phyloP scores from a whole-genome alignment of 2,113 vertebrate genomes.

The Seriola rivoliana region DNA sequence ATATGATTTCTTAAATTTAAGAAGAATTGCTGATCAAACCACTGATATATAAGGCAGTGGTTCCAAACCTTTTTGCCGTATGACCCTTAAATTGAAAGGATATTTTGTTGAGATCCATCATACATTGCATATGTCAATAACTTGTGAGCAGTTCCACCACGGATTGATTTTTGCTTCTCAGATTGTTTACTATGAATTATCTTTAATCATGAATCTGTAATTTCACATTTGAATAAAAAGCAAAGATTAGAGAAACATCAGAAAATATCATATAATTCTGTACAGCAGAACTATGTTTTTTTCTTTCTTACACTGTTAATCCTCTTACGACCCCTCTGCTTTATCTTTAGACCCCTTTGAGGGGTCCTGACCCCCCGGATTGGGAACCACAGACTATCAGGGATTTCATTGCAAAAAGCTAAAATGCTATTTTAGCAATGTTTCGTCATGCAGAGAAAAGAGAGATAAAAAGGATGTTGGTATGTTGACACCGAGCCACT shows the following conservation, averaged over 20 bases:
- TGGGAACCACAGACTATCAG: slow-evolving; percentile 1
- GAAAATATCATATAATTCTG: neutral
- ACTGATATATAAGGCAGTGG: neutral
- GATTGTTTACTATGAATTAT: neutral
- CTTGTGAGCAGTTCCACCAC: neutral
- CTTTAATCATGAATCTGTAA: slow-evolving; percentile 6
- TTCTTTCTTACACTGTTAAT: neutral
- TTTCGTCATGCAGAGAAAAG: slow-evolving; percentile 4
- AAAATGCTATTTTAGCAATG: slow-evolving; percentile 8
- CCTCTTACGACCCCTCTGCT: neutral
- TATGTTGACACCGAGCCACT: neutral
- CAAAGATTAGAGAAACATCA: slow-evolving; percentile 7
- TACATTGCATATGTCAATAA: slow-evolving; percentile 28
- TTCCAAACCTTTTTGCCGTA: neutral
- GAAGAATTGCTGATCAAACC: neutral
- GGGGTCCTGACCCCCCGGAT: neutral
- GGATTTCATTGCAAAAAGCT: slow-evolving; percentile 4
- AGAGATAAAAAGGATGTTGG: neutral
- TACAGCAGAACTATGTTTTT: neutral
- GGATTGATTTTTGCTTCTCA: slow-evolving; percentile 19
- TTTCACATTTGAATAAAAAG: neutral
- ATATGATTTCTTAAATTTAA: neutral
- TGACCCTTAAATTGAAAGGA: neutral
- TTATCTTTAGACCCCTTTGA: neutral
- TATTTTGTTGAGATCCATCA: neutral